These are phyloP conservation scores for Aspidiotus rigidus DNA, from an alignment of 2,888 invertebrate genomes.

Conservation along the genomic window DNA sequence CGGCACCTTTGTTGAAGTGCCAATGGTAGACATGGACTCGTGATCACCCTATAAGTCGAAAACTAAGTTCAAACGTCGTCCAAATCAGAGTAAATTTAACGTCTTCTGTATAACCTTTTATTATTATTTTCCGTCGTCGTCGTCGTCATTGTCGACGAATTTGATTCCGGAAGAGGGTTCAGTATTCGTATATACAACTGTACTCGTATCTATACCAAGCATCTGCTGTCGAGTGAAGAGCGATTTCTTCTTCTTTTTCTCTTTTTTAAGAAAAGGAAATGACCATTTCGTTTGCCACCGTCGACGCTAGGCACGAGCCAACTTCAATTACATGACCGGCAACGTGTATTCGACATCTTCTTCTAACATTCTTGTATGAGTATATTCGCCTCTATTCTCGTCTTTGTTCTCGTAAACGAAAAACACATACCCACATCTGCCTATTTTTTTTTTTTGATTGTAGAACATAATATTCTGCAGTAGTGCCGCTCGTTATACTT, in stretches of 20 bases:
- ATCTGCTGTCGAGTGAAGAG: neutral
- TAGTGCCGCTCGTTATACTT: neutral
- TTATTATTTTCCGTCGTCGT: neutral
- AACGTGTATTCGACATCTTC: neutral
- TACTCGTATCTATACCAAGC: neutral
- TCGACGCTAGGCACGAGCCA: conserved; percentile 28
- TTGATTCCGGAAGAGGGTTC: conserved; percentile 1
- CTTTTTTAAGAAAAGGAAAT: conserved; percentile 19
- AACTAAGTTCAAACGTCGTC: neutral
- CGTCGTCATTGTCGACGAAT: neutral
- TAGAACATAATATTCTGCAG: too few relatives aligned
- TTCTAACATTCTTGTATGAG: neutral
- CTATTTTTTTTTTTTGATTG: neutral
- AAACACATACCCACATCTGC: neutral
- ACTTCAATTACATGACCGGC: conserved; percentile 22
- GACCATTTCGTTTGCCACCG: conserved; percentile 25
- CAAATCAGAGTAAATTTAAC: conserved; percentile 2
- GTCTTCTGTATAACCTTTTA: neutral
- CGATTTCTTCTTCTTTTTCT: too few relatives aligned
- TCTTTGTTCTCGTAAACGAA: neutral
- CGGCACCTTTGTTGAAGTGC: too few relatives aligned
- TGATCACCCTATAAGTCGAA: too few relatives aligned
- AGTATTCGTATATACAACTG: too few relatives aligned
- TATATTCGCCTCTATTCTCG: too few relatives aligned
- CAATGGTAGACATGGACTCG: too few relatives aligned